phyloP scores from a whole-genome alignment of 2,888 invertebrate species.

The Agonopterix arenella region DNA sequence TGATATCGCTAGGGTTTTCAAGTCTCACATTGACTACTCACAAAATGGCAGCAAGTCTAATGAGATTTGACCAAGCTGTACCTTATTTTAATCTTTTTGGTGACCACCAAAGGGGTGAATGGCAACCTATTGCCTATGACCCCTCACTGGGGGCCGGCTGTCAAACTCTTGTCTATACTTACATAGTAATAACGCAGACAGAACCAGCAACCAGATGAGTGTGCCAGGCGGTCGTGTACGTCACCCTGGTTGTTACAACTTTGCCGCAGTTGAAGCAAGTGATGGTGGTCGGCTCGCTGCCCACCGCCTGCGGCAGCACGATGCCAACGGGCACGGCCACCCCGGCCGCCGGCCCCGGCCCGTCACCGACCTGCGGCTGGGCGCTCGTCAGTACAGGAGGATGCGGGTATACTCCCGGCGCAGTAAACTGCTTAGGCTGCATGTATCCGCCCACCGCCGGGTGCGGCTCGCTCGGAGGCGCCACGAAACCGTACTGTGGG shows the following conservation, averaged over 20 bases:
- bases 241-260: conserved; percentile 66
- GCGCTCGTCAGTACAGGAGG: conserved; percentile 31
- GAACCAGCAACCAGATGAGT: conserved; percentile 68
- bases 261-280: conserved; percentile 66
- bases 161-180: too few relatives aligned
- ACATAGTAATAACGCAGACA: conserved; percentile 63
- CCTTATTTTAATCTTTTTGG: too few relatives aligned
- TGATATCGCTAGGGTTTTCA: too few relatives aligned
- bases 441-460: conserved; percentile 25
- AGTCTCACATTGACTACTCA: too few relatives aligned
- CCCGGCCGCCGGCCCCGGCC: conserved; percentile 36
- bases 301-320: conserved; percentile 56
- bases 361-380: conserved; percentile 35
- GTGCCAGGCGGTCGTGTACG: conserved; percentile 68
- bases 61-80: too few relatives aligned
- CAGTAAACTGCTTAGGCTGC: conserved; percentile 53
- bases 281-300: conserved; percentile 62
- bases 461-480: conserved; percentile 24
- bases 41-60: too few relatives aligned
- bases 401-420: conserved; percentile 62
- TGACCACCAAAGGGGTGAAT: too few relatives aligned
- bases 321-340: conserved; percentile 45
- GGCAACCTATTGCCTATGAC: too few relatives aligned
- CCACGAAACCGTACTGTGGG: conserved; percentile 58
- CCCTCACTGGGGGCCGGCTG: too few relatives aligned